A percentile compares a stretch with the other conserved stretches of the same genome.
Evolutionary conservation across 2,113 vertebrate species (phyloP).

Genomic region (Pseudonaja textilis): DNA sequence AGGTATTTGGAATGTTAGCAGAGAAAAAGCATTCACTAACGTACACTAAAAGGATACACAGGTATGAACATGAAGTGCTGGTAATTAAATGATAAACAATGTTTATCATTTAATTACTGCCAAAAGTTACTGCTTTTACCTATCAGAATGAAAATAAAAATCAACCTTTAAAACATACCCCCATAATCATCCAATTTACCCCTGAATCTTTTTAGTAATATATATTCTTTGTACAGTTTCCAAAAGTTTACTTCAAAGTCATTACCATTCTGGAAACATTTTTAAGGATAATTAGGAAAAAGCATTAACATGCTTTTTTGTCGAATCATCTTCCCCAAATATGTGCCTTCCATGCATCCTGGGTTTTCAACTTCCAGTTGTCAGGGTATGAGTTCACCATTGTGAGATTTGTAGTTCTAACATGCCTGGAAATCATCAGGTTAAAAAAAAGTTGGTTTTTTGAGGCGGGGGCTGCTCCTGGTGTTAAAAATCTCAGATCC

Average conservation of each 20-base stretch:
- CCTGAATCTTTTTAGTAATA: not conserved
- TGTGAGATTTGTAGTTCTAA: not conserved
- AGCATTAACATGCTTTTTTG: not conserved
- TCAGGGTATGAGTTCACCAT: not conserved
- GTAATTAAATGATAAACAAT: not conserved
- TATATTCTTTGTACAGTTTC: not conserved
- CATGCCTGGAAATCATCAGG: not conserved
- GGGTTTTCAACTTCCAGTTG: not conserved
- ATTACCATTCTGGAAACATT: not conserved
- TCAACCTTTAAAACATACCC: not conserved
- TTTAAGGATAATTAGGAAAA: not conserved
- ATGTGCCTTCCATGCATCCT: not conserved
- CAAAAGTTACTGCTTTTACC: not conserved
- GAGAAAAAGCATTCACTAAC: constrained; percentile 4
- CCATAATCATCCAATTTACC: not conserved
- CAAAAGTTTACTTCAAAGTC: not conserved
- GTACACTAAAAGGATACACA: not conserved
- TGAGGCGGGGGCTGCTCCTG: too few relatives aligned
- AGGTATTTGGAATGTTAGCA: constrained; percentile 11
- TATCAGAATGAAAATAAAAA: not conserved
- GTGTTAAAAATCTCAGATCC: not conserved
- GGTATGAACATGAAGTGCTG: not conserved
- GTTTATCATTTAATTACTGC: not conserved
- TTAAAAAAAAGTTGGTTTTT: not conserved
- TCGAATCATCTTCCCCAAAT: not conserved